Evolutionary conservation across 2,888 invertebrate species (phyloP).

Genomic region (Mesorhabditis spiculigera): DNA sequence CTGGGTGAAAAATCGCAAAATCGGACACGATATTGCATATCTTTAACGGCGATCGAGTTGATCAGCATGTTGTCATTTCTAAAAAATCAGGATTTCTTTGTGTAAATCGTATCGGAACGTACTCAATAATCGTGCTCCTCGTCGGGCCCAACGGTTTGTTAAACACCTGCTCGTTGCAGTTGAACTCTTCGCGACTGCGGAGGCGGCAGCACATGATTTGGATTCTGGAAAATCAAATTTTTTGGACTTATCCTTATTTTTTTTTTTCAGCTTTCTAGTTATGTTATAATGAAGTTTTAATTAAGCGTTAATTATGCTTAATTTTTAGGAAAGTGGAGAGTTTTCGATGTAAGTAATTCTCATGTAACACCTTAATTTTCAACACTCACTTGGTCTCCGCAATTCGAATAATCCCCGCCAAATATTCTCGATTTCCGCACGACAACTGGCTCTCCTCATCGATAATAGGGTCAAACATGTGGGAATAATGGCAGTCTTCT

Average conservation of each 20-base stretch:
- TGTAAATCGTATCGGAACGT: conserved; percentile 7
- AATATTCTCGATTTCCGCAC: conserved; percentile 49
- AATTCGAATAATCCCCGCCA: conserved; percentile 55
- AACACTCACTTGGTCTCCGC: conserved; percentile 43
- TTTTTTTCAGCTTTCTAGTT: too few species aligned
- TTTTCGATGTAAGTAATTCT: too few species aligned
- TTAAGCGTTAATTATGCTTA: neutral
- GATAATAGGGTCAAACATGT: conserved; percentile 51
- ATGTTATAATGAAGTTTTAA: neutral
- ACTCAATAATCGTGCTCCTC: conserved; percentile 51
- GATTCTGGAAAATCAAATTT: conserved; percentile 30
- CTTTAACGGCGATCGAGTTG: conserved; percentile 46
- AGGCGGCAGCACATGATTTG: conserved; percentile 56
- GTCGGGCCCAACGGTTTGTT: conserved; percentile 51
- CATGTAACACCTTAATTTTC: neutral
- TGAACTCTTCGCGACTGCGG: conserved; percentile 48
- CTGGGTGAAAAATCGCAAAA: conserved; percentile 55
- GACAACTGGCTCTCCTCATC: conserved; percentile 38
- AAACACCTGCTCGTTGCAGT: conserved; percentile 46
- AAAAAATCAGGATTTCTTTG: conserved; percentile 9
- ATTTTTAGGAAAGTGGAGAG: neutral
- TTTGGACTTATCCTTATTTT: too few species aligned
- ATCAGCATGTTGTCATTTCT: conserved; percentile 51
- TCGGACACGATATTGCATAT: conserved; percentile 44
- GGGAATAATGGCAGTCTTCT: conserved; percentile 54